A percentile compares a stretch with the other conserved stretches of the same genome.
phyloP scores from a whole-genome alignment of 2,113 vertebrate genomes.

The Odobenus rosmarus region DNA sequence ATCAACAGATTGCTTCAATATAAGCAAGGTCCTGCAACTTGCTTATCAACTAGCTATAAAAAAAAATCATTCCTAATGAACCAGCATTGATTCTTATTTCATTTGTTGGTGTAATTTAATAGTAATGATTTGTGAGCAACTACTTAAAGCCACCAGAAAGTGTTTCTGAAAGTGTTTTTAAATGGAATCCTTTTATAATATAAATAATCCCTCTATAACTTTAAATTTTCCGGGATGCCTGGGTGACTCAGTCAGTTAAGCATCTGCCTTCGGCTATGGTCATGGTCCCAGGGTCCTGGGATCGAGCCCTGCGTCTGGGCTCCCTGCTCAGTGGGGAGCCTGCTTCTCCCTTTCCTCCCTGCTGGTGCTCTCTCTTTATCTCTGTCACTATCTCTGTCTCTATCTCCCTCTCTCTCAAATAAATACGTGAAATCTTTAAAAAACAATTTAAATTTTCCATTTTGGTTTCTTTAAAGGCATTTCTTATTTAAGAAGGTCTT shows the following conservation, averaged over 20 bases:
- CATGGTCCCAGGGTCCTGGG: background rate
- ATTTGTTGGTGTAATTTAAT: background rate
- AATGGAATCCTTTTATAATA: background rate
- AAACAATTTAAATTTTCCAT: background rate
- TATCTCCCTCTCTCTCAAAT: background rate
- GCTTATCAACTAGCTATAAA: background rate
- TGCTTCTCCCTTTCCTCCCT: background rate
- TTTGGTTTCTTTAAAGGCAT: background rate
- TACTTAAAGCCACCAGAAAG: background rate
- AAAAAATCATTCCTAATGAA: background rate
- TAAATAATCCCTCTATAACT: background rate
- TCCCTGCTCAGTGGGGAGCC: background rate
- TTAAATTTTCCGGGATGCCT: background rate
- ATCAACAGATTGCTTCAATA: background rate
- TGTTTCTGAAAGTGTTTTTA: constrained; percentile 3
- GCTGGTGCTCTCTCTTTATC: background rate
- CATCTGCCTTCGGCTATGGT: background rate
- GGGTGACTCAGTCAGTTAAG: background rate
- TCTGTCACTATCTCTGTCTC: background rate
- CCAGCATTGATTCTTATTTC: background rate
- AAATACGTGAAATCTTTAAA: background rate
- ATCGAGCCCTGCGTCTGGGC: background rate
- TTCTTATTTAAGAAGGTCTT: background rate
- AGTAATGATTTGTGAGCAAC: background rate
- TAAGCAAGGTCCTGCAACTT: background rate